Conservation (phyloP, 64 coral and sea anemone species). For the Stylophora pistillata region DNA sequence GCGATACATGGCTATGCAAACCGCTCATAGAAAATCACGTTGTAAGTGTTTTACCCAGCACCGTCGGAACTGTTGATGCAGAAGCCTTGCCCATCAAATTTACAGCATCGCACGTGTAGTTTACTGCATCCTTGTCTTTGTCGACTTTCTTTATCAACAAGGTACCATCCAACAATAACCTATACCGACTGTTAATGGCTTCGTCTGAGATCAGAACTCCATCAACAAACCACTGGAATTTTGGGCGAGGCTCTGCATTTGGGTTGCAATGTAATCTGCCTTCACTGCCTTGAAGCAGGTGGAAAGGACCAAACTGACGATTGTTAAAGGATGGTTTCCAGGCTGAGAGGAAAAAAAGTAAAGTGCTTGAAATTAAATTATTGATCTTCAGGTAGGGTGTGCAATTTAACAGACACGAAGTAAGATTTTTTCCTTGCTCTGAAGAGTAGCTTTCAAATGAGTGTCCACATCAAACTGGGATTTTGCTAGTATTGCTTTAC, state of each 20-base stretch:
- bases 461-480: too few species aligned
- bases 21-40: too few species aligned
- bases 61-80: background rate
- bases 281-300: conserved; percentile 21
- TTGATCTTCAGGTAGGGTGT: background rate
- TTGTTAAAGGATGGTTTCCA: conserved; percentile 32
- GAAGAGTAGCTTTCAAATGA: too few species aligned
- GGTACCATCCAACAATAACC: background rate
- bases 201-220: background rate
- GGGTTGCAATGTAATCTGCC: conserved; percentile 32
- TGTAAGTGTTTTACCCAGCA: conserved; percentile 27
- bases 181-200: conserved; percentile 11
- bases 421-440: too few species aligned
- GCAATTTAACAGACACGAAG: too few species aligned
- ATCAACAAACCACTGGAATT: conserved; percentile 31
- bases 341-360: background rate
- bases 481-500: too few species aligned
- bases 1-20: too few species aligned
- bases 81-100: conserved; percentile 24
- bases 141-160: conserved; percentile 28
- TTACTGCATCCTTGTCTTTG: conserved; percentile 30
- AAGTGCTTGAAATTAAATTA: background rate
- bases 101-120: conserved; percentile 44
- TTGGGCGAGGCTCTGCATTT: conserved; percentile 43
- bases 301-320: conserved; percentile 42